Evolutionary conservation across 2,113 vertebrate genomes (phyloP).

Genomic region (Neotragus moschatus): DNA sequence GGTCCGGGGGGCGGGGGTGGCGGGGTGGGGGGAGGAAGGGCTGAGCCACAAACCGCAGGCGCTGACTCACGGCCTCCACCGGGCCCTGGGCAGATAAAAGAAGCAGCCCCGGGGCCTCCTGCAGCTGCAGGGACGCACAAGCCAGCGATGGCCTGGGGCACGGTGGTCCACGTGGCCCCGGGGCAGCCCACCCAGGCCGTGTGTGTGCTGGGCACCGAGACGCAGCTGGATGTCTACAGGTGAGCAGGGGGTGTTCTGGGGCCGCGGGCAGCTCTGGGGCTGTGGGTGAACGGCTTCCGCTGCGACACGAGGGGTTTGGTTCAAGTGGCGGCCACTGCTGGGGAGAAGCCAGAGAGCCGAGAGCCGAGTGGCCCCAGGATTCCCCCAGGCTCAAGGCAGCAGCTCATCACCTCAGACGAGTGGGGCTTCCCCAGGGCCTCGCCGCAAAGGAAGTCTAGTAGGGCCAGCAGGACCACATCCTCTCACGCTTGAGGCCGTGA

Average conservation of each 20-base stretch:
- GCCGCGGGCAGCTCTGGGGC: fast-evolving
- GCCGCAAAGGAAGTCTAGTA: not conserved
- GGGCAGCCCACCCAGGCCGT: conserved; percentile 45
- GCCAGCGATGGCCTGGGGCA: conserved; percentile 38
- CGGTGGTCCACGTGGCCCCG: conserved; percentile 30
- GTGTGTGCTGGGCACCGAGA: conserved; percentile 67
- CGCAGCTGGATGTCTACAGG: conserved; percentile 60
- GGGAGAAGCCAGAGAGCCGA: not conserved
- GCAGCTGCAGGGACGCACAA: not conserved
- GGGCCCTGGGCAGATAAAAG: not conserved
- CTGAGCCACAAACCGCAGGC: not conserved
- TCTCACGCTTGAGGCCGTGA: not conserved
- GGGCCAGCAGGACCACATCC: not conserved
- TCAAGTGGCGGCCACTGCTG: fast-evolving
- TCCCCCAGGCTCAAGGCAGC: not conserved
- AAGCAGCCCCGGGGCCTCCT: not conserved
- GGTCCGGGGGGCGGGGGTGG: not conserved
- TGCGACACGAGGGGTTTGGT: not conserved
- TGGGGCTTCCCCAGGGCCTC: not conserved
- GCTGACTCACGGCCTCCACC: conserved; percentile 54
- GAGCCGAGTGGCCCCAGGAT: not conserved
- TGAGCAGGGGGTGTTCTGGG: conserved; percentile 4
- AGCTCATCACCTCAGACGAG: fast-evolving
- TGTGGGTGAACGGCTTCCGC: not conserved
- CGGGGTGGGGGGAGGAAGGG: not conserved